Evolutionary conservation across 2,888 invertebrate species (phyloP).

Genomic region (Matsumyia berberina): DNA sequence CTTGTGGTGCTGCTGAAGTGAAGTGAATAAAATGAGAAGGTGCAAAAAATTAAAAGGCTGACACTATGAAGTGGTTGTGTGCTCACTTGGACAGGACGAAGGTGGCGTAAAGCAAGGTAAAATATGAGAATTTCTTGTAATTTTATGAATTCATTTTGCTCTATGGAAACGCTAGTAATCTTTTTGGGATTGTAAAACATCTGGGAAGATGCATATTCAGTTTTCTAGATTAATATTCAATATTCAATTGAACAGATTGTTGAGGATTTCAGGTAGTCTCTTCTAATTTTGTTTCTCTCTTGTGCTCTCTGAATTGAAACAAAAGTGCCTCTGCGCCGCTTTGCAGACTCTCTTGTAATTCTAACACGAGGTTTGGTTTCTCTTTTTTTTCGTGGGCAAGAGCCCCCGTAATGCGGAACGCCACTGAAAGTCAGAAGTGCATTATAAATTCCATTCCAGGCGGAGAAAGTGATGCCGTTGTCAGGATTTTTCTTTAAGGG

Average conservation of each 20-base stretch:
- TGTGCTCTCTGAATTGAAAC: slow-evolving; percentile 7
- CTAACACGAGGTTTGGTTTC: slow-evolving; percentile 44
- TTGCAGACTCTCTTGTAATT: slow-evolving; percentile 65
- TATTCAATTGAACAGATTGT: neutral
- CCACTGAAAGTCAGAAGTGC: slow-evolving; percentile 69
- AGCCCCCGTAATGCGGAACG: slow-evolving; percentile 66
- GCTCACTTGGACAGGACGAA: slow-evolving; percentile 60
- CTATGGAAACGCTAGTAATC: neutral
- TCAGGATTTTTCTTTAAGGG: neutral
- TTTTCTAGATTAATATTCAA: neutral
- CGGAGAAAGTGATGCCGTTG: slow-evolving; percentile 45
- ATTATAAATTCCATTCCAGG: slow-evolving; percentile 56
- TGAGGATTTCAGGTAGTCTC: slow-evolving; percentile 7
- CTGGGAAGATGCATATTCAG: neutral
- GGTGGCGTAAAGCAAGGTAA: slow-evolving; percentile 59
- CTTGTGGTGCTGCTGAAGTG: slow-evolving; percentile 19
- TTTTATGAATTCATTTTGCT: slow-evolving; percentile 8
- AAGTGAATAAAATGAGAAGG: slow-evolving; percentile 65
- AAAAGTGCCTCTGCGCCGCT: slow-evolving; percentile 13
- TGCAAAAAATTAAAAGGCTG: slow-evolving; percentile 76
- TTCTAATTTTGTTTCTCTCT: neutral
- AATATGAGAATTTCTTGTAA: slow-evolving; percentile 60
- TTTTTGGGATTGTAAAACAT: slow-evolving; percentile 9
- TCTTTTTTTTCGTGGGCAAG: slow-evolving; percentile 21
- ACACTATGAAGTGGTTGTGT: slow-evolving; percentile 73